Conservation (phyloP, 2,113 vertebrate species). For the Halichoeres trimaculatus region DNA sequence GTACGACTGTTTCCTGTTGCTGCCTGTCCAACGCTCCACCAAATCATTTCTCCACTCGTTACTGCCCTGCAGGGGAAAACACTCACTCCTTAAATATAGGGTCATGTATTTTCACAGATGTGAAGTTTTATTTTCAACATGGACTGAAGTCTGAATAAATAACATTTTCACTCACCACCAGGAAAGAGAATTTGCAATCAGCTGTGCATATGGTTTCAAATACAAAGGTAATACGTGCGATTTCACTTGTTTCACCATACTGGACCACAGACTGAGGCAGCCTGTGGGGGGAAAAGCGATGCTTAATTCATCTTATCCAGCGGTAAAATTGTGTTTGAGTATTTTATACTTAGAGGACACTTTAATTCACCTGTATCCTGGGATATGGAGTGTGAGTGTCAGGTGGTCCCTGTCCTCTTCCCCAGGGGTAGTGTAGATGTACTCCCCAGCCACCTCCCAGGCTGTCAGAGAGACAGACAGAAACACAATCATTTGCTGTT, state of each 20-base stretch:
- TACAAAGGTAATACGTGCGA: conserved; percentile 91
- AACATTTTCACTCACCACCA: conserved; percentile 83
- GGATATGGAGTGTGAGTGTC: conserved; percentile 88
- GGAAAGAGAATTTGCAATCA: conserved; percentile 90
- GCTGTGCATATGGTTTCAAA: conserved; percentile 91
- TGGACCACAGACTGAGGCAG: conserved; percentile 78
- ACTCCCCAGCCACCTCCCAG: conserved; percentile 96
- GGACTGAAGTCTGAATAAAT: not conserved
- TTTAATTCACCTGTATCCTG: conserved; percentile 91
- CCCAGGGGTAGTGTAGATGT: conserved; percentile 90
- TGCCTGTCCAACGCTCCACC: conserved; percentile 90
- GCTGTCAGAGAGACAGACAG: conserved; percentile 75
- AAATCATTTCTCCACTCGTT: conserved; percentile 85
- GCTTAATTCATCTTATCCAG: not conserved
- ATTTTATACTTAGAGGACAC: not conserved
- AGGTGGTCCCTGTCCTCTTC: conserved; percentile 91
- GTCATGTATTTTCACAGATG: not conserved
- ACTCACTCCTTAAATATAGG: not conserved
- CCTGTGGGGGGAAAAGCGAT: conserved; percentile 70
- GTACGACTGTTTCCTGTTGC: conserved; percentile 90
- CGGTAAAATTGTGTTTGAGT: not conserved
- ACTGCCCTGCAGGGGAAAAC: conserved; percentile 81
- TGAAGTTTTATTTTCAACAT: not conserved
- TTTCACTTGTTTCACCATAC: conserved; percentile 84
- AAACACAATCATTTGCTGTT: not conserved